Conservation (phyloP, 2,888 invertebrate genomes). For the Ennomos fuscantarius region DNA sequence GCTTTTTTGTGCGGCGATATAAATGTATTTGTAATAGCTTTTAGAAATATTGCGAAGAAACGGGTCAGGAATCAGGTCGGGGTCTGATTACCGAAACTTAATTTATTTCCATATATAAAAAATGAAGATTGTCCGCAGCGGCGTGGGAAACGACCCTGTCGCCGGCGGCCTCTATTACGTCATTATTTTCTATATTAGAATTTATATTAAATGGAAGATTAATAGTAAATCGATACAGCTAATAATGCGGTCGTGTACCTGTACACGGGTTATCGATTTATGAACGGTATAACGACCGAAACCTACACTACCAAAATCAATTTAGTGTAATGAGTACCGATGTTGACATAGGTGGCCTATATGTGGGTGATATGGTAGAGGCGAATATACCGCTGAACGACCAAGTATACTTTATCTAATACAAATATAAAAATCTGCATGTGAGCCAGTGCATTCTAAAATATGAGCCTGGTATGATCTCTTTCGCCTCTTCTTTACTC, state of each 20-base stretch:
- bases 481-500: too few species aligned
- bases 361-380: constrained; percentile 9
- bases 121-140: constrained; percentile 74
- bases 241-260: constrained; percentile 60
- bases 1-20: constrained; percentile 83
- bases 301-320: constrained; percentile 33
- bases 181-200: constrained; percentile 85
- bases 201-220: constrained; percentile 81
- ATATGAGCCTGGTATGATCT: too few species aligned
- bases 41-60: constrained; percentile 84
- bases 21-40: constrained; percentile 85
- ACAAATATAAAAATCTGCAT: too few species aligned
- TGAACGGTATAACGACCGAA: constrained; percentile 28
- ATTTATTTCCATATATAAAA: constrained; percentile 81
- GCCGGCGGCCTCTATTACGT: constrained; percentile 84
- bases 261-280: constrained; percentile 38
- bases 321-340: constrained; percentile 34
- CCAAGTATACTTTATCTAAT: too few species aligned
- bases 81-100: constrained; percentile 83
- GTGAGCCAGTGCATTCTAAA: too few species aligned
- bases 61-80: constrained; percentile 75
- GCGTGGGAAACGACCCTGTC: constrained; percentile 84
- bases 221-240: constrained; percentile 80
- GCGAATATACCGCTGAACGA: too few species aligned
- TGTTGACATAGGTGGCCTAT: constrained; percentile 36